These are phyloP conservation scores for Tetropium fuscum DNA, from an alignment of 2,888 invertebrate genomes.

Conservation along the genomic window DNA sequence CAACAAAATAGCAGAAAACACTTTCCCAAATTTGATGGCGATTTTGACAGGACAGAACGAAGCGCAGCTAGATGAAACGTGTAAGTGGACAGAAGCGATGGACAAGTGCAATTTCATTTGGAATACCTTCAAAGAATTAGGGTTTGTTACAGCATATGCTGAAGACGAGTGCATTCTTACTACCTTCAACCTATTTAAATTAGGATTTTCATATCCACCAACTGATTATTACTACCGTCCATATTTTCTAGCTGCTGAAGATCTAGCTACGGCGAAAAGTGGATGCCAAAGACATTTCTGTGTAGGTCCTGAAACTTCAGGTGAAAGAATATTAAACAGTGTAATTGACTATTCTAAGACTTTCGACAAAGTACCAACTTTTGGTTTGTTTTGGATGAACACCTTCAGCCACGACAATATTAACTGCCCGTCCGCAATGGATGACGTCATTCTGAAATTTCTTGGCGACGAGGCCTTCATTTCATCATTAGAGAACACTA, in stretches of 20 bases:
- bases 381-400: constrained; percentile 86
- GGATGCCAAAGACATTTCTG: constrained; percentile 70
- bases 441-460: constrained; percentile 72
- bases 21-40: constrained; percentile 91
- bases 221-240: constrained; percentile 86
- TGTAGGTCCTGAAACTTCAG: constrained; percentile 73
- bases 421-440: constrained; percentile 78
- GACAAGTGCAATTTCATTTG: constrained; percentile 84
- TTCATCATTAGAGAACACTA: constrained; percentile 73
- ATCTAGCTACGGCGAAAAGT: constrained; percentile 64
- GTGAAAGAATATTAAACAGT: constrained; percentile 77
- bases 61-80: constrained; percentile 64
- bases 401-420: constrained; percentile 80
- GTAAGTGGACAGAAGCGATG: constrained; percentile 69
- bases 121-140: constrained; percentile 77
- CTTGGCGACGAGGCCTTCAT: constrained; percentile 72
- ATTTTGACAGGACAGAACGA: constrained; percentile 76
- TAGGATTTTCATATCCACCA: constrained; percentile 79
- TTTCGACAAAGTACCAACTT: constrained; percentile 70
- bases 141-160: constrained; percentile 83
- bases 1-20: constrained; percentile 86
- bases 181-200: constrained; percentile 81
- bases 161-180: constrained; percentile 81
- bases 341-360: constrained; percentile 73
- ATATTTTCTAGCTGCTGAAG: constrained; percentile 77